Evolutionary conservation across 2,797 vertebrate species (phyloP), one percentile per base, ranked within the genome.

Genomic region (Chrysocyon brachyurus): DNA sequence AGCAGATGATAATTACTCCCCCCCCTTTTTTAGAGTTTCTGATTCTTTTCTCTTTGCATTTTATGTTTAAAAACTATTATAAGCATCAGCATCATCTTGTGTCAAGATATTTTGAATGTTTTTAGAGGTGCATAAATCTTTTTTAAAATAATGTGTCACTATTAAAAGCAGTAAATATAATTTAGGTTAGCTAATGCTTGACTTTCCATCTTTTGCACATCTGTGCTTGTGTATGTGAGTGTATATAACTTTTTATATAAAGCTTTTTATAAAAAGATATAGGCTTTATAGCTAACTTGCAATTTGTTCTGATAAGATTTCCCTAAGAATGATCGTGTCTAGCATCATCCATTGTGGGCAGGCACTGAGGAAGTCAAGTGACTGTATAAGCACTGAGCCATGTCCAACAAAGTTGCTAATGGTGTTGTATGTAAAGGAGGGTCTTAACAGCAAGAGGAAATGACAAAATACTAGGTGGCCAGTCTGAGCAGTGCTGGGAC

Each of bases 81-180:
- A 88, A 93, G 2, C 28, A 40, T 86, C 7, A 85, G 54, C 81
- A 92, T 90, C 15, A 91, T 79, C 14, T 5, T 73, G 6, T 36
- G 12, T 70, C 24, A 72, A 11, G 84, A 33, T 28, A 61, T 85
- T 92, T 82, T 77, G 61, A 90, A 61, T 84, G 14, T 28, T n/a
- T 82, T 63, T 94, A 82, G 4, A 57, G 52, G 26, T 89, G 9
- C 33, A 46, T 52, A 63, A 57, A 21, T 84, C 15, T 77, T 75
- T 75, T 68, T 87, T 31, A 70, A 94, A 88, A 56, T 46, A 83
- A 66, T 70, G 6, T 63, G 12, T 61, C 72, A 17, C 49, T 64
- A 72, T 86, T 75, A 64, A 90, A 96, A 89, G 36, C 61, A 9
- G 90, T 73, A 78, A 79, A 21, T 49, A n/a, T 63, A 96, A 88